Percentiles rank a stretch among this genome's conserved stretches.
phyloP scores from a whole-genome alignment of 2,888 invertebrate species.

The Perdita meconis region DNA sequence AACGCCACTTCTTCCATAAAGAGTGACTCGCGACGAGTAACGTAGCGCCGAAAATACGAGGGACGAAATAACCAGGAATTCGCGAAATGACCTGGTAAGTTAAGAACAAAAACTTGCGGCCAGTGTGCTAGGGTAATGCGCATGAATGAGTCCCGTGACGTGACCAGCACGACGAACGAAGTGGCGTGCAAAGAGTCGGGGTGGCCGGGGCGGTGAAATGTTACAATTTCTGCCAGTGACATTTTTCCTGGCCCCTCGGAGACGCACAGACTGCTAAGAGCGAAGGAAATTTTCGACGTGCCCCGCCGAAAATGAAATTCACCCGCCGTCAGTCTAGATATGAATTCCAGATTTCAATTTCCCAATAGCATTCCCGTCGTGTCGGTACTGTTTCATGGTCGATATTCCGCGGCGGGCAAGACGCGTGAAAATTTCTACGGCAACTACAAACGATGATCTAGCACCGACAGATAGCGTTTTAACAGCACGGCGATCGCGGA shows the following conservation, averaged over 20 bases:
- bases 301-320: conserved; percentile 41
- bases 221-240: conserved; percentile 32
- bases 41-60: not conserved
- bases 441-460: not conserved
- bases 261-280: conserved; percentile 4
- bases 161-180: conserved; percentile 47
- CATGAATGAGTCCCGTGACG: conserved; percentile 50
- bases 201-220: conserved; percentile 6
- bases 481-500: not conserved
- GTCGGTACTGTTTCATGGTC: conserved; percentile 15
- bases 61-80: not conserved
- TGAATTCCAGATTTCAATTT: conserved; percentile 51
- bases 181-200: conserved; percentile 1
- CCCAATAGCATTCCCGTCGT: conserved; percentile 6
- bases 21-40: not conserved
- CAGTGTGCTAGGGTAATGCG: conserved; percentile 3
- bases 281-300: conserved; percentile 29
- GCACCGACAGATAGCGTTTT: not conserved
- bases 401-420: not conserved
- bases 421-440: not conserved
- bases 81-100: conserved; percentile 38
- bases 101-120: conserved; percentile 43
- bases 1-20: too few species aligned
- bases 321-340: conserved; percentile 27
- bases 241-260: conserved; percentile 24